phyloP scores from a whole-genome alignment of 2,888 invertebrate genomes.

The Caradrina kadenii region DNA sequence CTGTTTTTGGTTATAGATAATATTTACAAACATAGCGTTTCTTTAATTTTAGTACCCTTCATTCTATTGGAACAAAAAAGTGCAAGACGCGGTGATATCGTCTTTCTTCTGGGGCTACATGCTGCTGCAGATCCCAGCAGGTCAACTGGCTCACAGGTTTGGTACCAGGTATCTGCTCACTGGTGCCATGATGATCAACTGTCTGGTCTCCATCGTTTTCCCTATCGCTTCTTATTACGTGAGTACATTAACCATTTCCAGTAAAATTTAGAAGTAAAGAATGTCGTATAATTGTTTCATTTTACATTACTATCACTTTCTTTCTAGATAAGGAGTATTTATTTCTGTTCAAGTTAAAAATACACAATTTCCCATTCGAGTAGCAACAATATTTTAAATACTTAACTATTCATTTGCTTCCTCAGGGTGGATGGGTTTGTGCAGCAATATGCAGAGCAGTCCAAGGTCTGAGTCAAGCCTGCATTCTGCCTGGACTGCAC shows the following conservation, averaged over 20 bases:
- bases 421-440: conserved; percentile 89
- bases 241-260: conserved; percentile 59
- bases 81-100: conserved; percentile 86
- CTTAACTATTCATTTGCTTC: neutral
- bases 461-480: conserved; percentile 93
- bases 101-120: conserved; percentile 93
- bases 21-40: neutral
- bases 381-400: too few species aligned
- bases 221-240: conserved; percentile 92
- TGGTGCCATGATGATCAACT: conserved; percentile 90
- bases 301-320: neutral
- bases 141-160: conserved; percentile 92
- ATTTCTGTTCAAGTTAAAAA: too few species aligned
- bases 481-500: conserved; percentile 92
- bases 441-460: conserved; percentile 90
- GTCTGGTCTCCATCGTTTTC: conserved; percentile 91
- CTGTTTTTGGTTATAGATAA: too few species aligned
- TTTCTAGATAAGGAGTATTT: neutral
- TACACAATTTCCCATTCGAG: too few species aligned
- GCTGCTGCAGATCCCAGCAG: conserved; percentile 92
- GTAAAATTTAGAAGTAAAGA: neutral
- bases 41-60: conserved; percentile 77
- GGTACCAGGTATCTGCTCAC: conserved; percentile 92
- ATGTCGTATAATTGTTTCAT: neutral
- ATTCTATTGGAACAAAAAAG: conserved; percentile 90